Evolutionary conservation across 2,888 invertebrate species (phyloP).

Genomic region (Dione vanillae): DNA sequence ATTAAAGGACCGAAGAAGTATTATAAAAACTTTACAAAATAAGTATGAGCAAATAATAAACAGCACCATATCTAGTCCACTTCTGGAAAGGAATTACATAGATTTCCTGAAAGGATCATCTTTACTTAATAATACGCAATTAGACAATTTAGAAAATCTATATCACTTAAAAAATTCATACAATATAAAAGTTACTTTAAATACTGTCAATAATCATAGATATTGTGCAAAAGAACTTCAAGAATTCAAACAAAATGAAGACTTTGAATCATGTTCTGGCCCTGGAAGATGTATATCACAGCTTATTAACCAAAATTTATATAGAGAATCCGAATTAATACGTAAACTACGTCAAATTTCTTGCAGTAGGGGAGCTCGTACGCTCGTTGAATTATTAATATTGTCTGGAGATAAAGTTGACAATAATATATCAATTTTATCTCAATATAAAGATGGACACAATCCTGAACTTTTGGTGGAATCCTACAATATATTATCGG

Average conservation of each 20-base stretch:
- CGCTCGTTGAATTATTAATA: slow-evolving; percentile 66
- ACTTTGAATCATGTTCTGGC: slow-evolving; percentile 56
- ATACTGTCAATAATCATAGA: slow-evolving; percentile 65
- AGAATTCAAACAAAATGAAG: slow-evolving; percentile 55
- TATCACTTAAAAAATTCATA: slow-evolving; percentile 76
- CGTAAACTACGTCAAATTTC: slow-evolving; percentile 64
- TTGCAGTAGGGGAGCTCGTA: slow-evolving; percentile 63
- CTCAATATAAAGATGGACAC: slow-evolving; percentile 64
- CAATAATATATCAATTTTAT: slow-evolving; percentile 53
- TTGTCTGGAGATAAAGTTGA: slow-evolving; percentile 47
- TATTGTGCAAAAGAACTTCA: slow-evolving; percentile 54
- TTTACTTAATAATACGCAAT: slow-evolving; percentile 60
- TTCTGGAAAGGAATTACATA: slow-evolving; percentile 72
- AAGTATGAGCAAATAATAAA: slow-evolving; percentile 76
- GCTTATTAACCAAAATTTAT: slow-evolving; percentile 58
- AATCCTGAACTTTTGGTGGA: slow-evolving; percentile 64
- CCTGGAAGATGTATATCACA: slow-evolving; percentile 61
- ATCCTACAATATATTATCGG: slow-evolving; percentile 63
- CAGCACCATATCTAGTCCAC: slow-evolving; percentile 53
- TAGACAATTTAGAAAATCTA: slow-evolving; percentile 65
- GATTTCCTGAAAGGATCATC: slow-evolving; percentile 76
- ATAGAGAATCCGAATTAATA: slow-evolving; percentile 57
- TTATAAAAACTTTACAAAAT: slow-evolving; percentile 63
- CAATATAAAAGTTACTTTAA: slow-evolving; percentile 59
- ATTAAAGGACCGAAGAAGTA: slow-evolving; percentile 60